These are phyloP conservation scores for Argynnis bischoffii DNA, from an alignment of 2,888 invertebrate genomes.

Conservation along the genomic window DNA sequence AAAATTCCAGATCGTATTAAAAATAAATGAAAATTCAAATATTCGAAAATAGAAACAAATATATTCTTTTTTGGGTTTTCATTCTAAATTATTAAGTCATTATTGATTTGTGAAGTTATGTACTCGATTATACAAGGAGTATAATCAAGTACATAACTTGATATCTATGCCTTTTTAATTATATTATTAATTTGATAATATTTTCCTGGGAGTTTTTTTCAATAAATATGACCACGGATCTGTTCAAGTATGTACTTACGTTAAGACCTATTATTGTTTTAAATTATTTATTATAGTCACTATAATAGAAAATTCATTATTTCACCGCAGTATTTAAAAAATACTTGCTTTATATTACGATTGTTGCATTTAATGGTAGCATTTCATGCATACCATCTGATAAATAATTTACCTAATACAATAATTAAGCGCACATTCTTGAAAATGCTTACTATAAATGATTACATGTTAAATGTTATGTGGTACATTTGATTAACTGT, in stretches of 20 bases:
- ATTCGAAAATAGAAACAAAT: too few relatives aligned
- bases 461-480: slow-evolving; percentile 6
- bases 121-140: too few relatives aligned
- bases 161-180: too few relatives aligned
- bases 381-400: slow-evolving; percentile 23
- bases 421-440: slow-evolving; percentile 11
- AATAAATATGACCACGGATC: slow-evolving; percentile 12
- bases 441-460: slow-evolving; percentile 1
- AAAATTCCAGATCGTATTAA: too few relatives aligned
- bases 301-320: slow-evolving; percentile 3
- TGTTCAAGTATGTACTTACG: slow-evolving; percentile 19
- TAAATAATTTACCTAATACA: slow-evolving; percentile 9
- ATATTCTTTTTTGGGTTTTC: too few relatives aligned
- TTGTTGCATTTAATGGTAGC: slow-evolving; percentile 35
- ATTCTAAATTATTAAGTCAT: too few relatives aligned
- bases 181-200: neutral
- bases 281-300: slow-evolving; percentile 11
- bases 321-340: slow-evolving; percentile 4
- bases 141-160: too few relatives aligned
- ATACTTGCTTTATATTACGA: slow-evolving; percentile 17
- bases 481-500: slow-evolving; percentile 19
- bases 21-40: too few relatives aligned
- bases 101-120: too few relatives aligned
- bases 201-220: neutral
- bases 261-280: slow-evolving; percentile 13